phyloP scores from a whole-genome alignment of 1,140 invertebrate genomes.

The Oscheius sp. region DNA sequence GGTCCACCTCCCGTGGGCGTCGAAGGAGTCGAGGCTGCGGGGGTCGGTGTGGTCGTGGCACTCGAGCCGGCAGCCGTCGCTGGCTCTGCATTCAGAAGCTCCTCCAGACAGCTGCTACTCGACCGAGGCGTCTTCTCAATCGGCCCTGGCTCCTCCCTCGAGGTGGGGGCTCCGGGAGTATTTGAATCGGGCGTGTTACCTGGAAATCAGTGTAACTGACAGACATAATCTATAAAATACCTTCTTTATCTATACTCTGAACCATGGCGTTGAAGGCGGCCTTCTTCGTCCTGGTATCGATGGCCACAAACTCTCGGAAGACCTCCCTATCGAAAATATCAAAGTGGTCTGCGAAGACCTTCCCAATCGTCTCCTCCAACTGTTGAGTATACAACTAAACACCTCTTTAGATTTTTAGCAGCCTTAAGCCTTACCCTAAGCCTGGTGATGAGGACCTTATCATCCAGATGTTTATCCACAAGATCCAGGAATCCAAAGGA shows the following conservation, averaged over 20 bases:
- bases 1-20: too few species aligned
- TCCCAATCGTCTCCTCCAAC: conserved; percentile 4
- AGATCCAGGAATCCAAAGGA: not conserved
- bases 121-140: too few species aligned
- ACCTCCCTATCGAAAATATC: not conserved
- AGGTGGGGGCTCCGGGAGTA: not conserved
- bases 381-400: not conserved
- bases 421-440: conserved; percentile 2
- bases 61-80: not conserved
- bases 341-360: not conserved
- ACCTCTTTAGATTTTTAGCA: not conserved
- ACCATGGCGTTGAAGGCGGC: not conserved
- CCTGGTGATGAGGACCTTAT: not conserved
- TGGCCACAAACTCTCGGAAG: not conserved
- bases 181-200: not conserved
- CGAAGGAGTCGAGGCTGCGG: not conserved
- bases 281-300: not conserved
- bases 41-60: not conserved
- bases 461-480: not conserved
- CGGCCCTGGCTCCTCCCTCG: not conserved
- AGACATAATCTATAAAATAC: not conserved
- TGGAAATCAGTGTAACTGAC: conserved; percentile 1
- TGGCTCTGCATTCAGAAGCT: not conserved
- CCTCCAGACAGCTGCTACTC: not conserved
- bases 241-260: not conserved